A percentile compares a stretch with the other conserved stretches of the same genome.
These are phyloP conservation scores for Nymphicus hollandicus DNA, from an alignment of 2,113 vertebrate genomes.

Conservation along the genomic window DNA sequence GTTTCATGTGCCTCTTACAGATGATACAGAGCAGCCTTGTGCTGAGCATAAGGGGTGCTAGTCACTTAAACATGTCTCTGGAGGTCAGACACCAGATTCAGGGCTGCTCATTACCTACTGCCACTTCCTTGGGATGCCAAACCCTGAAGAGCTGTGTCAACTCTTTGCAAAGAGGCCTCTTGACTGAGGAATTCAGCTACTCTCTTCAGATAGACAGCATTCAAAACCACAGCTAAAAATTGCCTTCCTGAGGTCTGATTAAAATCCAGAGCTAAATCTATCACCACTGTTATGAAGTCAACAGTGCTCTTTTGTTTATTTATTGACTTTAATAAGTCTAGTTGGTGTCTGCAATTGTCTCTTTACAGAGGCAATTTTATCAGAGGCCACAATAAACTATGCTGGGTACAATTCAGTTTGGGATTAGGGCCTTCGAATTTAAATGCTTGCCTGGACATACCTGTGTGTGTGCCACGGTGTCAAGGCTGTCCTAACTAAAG, in stretches of 20 bases:
- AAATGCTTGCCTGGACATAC: background rate
- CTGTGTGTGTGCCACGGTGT: background rate
- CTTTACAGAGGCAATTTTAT: background rate
- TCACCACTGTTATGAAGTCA: background rate
- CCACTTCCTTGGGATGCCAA: constrained; percentile 27
- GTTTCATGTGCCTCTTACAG: background rate
- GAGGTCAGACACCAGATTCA: background rate
- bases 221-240: constrained; percentile 61
- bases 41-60: background rate
- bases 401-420: background rate
- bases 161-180: constrained; percentile 41
- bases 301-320: background rate
- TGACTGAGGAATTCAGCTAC: constrained; percentile 49
- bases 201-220: background rate
- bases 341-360: background rate
- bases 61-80: background rate
- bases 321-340: background rate
- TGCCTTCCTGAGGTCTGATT: constrained; percentile 52
- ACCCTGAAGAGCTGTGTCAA: constrained; percentile 2
- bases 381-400: background rate
- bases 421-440: background rate
- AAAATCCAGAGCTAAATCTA: constrained; percentile 47
- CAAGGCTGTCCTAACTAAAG: background rate
- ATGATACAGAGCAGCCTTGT: background rate
- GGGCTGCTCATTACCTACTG: constrained; percentile 2